These are phyloP conservation scores for Toxostoma redivivum DNA, from an alignment of 2,113 vertebrate genomes.

Conservation along the genomic window DNA sequence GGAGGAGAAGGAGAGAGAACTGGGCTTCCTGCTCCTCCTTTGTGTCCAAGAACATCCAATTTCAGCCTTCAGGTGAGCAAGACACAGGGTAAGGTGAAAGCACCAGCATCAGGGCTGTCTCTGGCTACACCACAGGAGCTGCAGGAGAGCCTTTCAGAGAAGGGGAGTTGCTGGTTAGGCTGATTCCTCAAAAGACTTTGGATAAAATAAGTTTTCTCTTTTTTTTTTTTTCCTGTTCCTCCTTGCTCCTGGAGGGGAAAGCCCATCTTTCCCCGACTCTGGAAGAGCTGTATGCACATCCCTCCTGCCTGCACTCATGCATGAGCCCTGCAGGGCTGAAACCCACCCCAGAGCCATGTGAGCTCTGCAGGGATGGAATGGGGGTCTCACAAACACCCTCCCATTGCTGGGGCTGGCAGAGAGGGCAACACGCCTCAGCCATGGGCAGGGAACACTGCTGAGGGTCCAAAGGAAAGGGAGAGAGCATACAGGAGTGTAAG, in stretches of 20 bases:
- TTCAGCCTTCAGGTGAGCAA: background rate
- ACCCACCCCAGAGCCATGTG: background rate
- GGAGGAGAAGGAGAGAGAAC: background rate
- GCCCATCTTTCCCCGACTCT: background rate
- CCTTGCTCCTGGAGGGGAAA: rapidly evolving
- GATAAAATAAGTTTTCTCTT: background rate
- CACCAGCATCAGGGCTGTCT: background rate
- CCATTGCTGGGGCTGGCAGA: background rate
- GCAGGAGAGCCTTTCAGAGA: background rate
- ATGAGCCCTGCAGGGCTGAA: background rate
- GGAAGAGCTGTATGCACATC: background rate
- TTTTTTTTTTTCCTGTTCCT: background rate
- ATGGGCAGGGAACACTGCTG: rapidly evolving
- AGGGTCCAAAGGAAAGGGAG: background rate
- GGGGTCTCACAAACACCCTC: background rate
- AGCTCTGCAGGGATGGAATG: rapidly evolving
- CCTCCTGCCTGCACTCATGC: background rate
- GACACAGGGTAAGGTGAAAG: background rate
- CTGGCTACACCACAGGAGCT: background rate
- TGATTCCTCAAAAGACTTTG: background rate
- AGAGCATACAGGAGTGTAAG: background rate
- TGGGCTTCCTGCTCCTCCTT: background rate
- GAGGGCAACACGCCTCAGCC: rapidly evolving
- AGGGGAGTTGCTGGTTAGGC: background rate
- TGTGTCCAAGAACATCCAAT: background rate